Base-by-base conservation (phyloP, 1,140 invertebrate genomes). In the Thaumatotibia leucotreta region DNA sequence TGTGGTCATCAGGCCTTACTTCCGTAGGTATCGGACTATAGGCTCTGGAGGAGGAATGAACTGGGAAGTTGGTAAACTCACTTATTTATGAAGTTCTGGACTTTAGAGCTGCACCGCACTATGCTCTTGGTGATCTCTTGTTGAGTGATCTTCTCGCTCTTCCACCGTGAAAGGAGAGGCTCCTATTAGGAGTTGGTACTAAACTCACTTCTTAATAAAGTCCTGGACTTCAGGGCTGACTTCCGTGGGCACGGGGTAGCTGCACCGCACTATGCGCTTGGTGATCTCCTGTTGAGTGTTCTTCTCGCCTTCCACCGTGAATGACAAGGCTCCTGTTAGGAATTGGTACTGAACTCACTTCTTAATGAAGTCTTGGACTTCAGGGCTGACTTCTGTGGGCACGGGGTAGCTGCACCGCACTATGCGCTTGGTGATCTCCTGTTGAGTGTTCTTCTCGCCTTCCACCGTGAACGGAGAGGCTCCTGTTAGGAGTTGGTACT, bases 401-500 rank as follows among this genome's bases (percentile, higher is more conserved):
- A 98, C 96, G 14, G 97, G 95, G 22, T 98, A 98, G 52, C 96
- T 95, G 45, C 94, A 96, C 77, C 94, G 95, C 33, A 98, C 91
- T 74, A 99, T 99, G 52, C 98, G 93, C n/a, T n/a, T 95, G 11
- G 97, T 98, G 73, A 99, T 99, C 86, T 99, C 98, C 73, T 96
- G 95, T 82, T 99, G 97, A 4, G 95, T 95, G 86, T 98, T 99
- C 78, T 94, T 95, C 80, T 97, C 96, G 23, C 97, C 97, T 72
- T 98, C 97, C 0, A n/a, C n/a, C n/a, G n/a, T 98, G 86, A 99
- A 99, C 14, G 98, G 98, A 0, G 98, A 99, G 2, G 97, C 22
- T n/a, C 98, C 98, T 1, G 98, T 99, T 11, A 99, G 88, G 6
- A 99, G 93, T 92, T 99, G 98, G 92, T 98, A 99, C n/a, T 99